Evolutionary conservation across 2,113 vertebrate genomes (phyloP).

Genomic region (Myodes glareolus): DNA sequence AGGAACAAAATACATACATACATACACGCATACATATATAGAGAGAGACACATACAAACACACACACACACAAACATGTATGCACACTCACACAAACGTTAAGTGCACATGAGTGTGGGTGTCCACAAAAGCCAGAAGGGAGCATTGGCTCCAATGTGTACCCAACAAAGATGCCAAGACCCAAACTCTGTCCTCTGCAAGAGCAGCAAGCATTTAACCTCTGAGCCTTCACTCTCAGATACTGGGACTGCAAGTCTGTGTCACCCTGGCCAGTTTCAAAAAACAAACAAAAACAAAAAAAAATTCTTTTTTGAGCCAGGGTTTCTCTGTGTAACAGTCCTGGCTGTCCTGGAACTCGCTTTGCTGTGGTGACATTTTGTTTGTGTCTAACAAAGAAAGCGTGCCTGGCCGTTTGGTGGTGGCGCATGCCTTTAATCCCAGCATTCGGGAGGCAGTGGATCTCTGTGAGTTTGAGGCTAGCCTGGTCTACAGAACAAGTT

Average conservation of each 20-base stretch:
- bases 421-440: no score
- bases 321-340: background rate
- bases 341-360: no score
- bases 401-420: no score
- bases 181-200: background rate
- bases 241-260: background rate
- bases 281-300: no score
- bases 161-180: background rate
- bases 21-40: background rate
- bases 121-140: background rate
- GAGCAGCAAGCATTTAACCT: background rate
- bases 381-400: no score
- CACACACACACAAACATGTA: background rate
- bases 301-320: no score
- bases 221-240: background rate
- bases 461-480: no score
- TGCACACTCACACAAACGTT: background rate
- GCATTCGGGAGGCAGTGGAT: no score
- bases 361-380: no score
- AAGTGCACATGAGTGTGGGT: background rate
- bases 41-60: background rate
- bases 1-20: background rate
- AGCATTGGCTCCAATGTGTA: background rate
- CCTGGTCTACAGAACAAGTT: no score
- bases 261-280: background rate